Evolutionary conservation across 2,797 vertebrate genomes (phyloP).

Genomic region (Astyanax mexicanus): DNA sequence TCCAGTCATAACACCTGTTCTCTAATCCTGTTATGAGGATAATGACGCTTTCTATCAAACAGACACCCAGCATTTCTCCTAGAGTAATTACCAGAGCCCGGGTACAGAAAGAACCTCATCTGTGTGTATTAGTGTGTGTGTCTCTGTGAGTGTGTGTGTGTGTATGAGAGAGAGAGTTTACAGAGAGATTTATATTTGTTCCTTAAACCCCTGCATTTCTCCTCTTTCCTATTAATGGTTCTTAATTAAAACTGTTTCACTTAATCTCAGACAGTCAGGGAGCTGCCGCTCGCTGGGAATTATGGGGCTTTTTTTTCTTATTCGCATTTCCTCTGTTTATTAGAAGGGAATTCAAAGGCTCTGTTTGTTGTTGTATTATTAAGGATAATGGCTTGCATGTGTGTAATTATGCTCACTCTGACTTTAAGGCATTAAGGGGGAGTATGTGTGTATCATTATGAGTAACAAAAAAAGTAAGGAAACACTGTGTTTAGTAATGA

Average conservation of each 20-base stretch:
- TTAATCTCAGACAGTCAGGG: slow-evolving; percentile 22
- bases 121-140: slow-evolving; percentile 16
- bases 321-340: slow-evolving; percentile 7
- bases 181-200: slow-evolving; percentile 24
- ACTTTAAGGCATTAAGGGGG: neutral
- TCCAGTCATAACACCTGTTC: slow-evolving; percentile 37
- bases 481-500: neutral
- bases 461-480: neutral
- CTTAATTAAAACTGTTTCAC: slow-evolving; percentile 38
- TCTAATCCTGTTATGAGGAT: slow-evolving; percentile 35
- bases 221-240: slow-evolving; percentile 13
- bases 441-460: neutral
- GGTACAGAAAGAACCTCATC: slow-evolving; percentile 25
- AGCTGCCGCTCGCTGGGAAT: neutral
- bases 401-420: neutral
- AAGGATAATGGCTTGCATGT: neutral
- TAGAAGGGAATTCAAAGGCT: slow-evolving; percentile 6
- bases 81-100: slow-evolving; percentile 22
- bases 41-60: slow-evolving; percentile 47
- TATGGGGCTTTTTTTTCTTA: slow-evolving; percentile 7
- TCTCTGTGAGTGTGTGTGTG: neutral
- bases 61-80: slow-evolving; percentile 20
- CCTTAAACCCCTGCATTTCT: slow-evolving; percentile 2
- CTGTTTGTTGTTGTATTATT: neutral
- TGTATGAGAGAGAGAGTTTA: neutral